phyloP scores from a whole-genome alignment of 2,113 vertebrate species.

The Microtus ochrogaster region DNA sequence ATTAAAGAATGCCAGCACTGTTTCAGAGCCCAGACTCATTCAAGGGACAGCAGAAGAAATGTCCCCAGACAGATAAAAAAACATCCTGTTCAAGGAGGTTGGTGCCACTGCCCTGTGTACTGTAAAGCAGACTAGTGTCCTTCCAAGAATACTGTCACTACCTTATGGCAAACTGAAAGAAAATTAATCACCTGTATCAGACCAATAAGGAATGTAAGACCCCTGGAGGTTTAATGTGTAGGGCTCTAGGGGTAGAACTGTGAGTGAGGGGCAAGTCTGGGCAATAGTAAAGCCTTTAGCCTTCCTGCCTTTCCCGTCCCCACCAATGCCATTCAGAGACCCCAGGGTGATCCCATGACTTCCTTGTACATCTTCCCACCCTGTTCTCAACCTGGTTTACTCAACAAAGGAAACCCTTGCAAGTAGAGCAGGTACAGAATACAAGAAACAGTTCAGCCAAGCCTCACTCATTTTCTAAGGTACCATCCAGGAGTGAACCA shows the following conservation, averaged over 20 bases:
- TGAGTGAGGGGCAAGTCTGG: neutral
- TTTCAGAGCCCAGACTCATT: neutral
- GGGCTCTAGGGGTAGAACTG: neutral
- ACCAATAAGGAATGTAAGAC: neutral
- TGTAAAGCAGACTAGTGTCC: accelerated
- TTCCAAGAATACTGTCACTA: neutral
- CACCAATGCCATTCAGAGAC: neutral
- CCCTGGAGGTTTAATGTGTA: neutral
- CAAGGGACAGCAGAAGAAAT: neutral
- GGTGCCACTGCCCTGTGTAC: neutral
- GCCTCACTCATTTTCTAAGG: accelerated
- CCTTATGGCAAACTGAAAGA: neutral
- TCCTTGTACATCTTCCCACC: neutral
- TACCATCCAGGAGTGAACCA: neutral
- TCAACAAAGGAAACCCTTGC: neutral
- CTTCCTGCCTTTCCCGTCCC: neutral
- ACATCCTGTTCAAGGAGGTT: neutral
- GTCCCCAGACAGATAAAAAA: neutral
- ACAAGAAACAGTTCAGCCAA: accelerated
- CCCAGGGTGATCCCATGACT: neutral
- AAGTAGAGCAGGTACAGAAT: neutral
- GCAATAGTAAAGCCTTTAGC: neutral
- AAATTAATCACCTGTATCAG: too few species aligned
- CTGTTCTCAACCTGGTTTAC: neutral
- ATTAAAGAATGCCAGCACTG: neutral